Conservation (phyloP, 2,888 invertebrate species). For the Dione vanillae region DNA sequence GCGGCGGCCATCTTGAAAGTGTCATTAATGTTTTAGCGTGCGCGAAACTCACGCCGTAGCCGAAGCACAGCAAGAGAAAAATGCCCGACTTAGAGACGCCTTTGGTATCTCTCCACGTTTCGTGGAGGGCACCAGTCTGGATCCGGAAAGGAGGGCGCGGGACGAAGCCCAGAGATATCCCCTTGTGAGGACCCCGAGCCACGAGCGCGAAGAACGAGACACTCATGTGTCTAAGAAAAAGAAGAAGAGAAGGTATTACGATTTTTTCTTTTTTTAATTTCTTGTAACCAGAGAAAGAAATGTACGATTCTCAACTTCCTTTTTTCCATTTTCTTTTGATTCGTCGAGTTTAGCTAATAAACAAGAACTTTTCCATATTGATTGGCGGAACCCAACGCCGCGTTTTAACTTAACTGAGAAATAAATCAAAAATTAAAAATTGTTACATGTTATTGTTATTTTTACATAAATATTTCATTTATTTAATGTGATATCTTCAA, state of each 20-base stretch:
- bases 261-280: not conserved
- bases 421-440: too few species aligned
- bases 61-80: constrained; percentile 97
- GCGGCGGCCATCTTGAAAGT: constrained; percentile 47
- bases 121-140: constrained; percentile 96
- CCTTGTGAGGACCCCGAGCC: constrained; percentile 90
- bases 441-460: too few species aligned
- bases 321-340: too few species aligned
- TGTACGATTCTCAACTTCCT: too few species aligned
- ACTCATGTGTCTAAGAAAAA: constrained; percentile 85
- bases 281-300: not conserved
- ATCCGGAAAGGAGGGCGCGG: constrained; percentile 87
- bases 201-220: constrained; percentile 82
- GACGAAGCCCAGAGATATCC: constrained; percentile 86
- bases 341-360: too few species aligned
- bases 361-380: too few species aligned
- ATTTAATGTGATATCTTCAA: too few species aligned
- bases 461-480: too few species aligned
- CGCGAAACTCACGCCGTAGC: constrained; percentile 98
- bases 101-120: constrained; percentile 97
- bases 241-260: constrained; percentile 87
- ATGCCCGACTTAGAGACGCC: constrained; percentile 95
- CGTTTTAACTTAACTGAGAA: too few species aligned
- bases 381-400: too few species aligned
- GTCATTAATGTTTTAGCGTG: constrained; percentile 84